These are phyloP conservation scores for Argopecten irradians DNA, from an alignment of 1,140 invertebrate species.

Conservation along the genomic window DNA sequence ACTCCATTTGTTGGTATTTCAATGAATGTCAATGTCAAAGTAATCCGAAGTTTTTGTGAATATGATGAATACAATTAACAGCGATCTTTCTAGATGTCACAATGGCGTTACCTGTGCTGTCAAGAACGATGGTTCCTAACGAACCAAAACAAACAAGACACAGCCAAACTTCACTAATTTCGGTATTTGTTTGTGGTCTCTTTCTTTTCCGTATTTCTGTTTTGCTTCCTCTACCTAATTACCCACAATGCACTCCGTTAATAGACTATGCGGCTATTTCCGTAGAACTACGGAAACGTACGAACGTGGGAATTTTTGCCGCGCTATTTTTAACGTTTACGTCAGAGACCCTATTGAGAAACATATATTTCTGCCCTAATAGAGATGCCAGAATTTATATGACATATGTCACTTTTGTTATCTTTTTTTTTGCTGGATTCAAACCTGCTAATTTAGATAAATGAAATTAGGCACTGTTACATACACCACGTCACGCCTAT, in stretches of 20 bases:
- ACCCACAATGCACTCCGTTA: background rate
- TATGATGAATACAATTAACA: background rate
- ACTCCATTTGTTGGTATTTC: conserved; percentile 17
- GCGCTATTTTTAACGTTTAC: conserved; percentile 2
- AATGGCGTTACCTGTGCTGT: background rate
- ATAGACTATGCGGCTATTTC: background rate
- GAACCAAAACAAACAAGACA: background rate
- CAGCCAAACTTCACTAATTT: background rate
- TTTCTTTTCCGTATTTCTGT: conserved; percentile 2
- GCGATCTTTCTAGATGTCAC: background rate
- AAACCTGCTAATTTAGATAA: too few species aligned
- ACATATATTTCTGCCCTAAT: too few species aligned
- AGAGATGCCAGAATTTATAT: too few species aligned
- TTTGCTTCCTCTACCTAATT: conserved; percentile 2
- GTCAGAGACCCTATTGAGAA: too few species aligned
- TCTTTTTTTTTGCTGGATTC: too few species aligned
- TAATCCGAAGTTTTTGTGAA: background rate
- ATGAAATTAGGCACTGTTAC: too few species aligned
- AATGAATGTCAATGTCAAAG: conserved; percentile 18
- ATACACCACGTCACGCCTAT: too few species aligned
- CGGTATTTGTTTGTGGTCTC: background rate
- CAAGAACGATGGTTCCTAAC: background rate
- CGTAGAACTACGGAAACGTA: background rate
- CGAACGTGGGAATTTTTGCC: background rate
- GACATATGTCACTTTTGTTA: too few species aligned